Conservation (phyloP, 2,797 vertebrate species). For the Hylomyscus alleni region DNA sequence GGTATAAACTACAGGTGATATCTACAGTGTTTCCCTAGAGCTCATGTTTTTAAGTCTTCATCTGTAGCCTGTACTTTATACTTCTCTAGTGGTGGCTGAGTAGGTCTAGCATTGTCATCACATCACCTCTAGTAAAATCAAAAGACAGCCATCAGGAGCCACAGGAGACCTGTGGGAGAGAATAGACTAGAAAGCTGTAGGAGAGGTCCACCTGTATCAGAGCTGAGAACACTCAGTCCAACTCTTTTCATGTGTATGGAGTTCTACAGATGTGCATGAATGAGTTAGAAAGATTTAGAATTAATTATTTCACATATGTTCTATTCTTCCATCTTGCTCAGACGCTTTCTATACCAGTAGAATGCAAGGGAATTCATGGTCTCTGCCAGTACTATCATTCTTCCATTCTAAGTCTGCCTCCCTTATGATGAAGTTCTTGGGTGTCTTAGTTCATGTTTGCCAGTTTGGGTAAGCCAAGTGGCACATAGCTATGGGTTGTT, state of each 20-base stretch:
- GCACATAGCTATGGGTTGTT: not conserved
- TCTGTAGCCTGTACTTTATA: not conserved
- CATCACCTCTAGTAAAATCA: accelerated
- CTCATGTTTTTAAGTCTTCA: not conserved
- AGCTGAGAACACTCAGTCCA: accelerated
- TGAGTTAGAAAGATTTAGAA: not conserved
- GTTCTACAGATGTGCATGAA: not conserved
- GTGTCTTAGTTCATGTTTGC: not conserved
- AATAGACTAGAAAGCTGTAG: not conserved
- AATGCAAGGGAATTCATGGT: accelerated
- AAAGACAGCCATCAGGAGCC: not conserved
- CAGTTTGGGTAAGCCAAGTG: not conserved
- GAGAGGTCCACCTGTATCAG: accelerated
- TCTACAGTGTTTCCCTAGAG: not conserved
- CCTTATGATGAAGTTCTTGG: not conserved
- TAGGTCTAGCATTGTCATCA: not conserved
- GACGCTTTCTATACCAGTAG: accelerated
- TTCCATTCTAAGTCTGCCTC: not conserved
- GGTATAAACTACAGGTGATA: not conserved
- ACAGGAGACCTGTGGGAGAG: accelerated
- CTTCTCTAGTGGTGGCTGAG: not conserved
- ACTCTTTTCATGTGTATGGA: not conserved
- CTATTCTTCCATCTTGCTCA: not conserved
- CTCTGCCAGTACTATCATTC: not conserved
- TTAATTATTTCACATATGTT: not conserved